Conservation (phyloP, 2,113 vertebrate species). For the Malaclemys terrapin region DNA sequence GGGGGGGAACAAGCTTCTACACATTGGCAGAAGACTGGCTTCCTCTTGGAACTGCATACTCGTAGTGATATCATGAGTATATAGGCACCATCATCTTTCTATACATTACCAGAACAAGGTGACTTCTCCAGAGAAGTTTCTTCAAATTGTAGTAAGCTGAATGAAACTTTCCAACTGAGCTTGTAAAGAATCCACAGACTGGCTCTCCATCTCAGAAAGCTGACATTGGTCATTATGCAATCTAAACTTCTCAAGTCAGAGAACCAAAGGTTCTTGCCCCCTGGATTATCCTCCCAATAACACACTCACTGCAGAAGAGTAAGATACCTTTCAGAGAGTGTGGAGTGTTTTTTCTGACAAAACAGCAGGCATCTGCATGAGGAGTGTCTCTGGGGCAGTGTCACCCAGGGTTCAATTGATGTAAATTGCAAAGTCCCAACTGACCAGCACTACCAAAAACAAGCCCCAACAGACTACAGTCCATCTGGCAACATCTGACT, state of each 20-base stretch:
- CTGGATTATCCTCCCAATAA: background rate
- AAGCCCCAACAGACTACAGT: background rate
- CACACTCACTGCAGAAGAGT: background rate
- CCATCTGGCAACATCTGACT: background rate
- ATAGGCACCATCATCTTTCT: background rate
- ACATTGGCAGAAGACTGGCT: background rate
- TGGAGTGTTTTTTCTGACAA: background rate
- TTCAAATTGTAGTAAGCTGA: background rate
- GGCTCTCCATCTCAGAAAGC: background rate
- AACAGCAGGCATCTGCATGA: conserved; percentile 3
- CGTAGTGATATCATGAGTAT: background rate
- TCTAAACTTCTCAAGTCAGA: too few relatives aligned
- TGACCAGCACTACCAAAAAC: background rate
- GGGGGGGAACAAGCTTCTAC: background rate
- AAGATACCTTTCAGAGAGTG: background rate
- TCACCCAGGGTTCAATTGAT: conserved; percentile 9
- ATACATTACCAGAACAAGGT: background rate
- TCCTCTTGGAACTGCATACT: background rate
- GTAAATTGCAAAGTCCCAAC: conserved; percentile 10
- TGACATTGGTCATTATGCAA: background rate
- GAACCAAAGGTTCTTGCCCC: background rate
- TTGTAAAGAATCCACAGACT: accelerated
- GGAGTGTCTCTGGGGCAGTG: background rate
- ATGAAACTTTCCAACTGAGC: background rate
- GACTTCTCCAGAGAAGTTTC: background rate